phyloP scores from a whole-genome alignment of 2,113 vertebrate genomes.

The Petromus typicus region DNA sequence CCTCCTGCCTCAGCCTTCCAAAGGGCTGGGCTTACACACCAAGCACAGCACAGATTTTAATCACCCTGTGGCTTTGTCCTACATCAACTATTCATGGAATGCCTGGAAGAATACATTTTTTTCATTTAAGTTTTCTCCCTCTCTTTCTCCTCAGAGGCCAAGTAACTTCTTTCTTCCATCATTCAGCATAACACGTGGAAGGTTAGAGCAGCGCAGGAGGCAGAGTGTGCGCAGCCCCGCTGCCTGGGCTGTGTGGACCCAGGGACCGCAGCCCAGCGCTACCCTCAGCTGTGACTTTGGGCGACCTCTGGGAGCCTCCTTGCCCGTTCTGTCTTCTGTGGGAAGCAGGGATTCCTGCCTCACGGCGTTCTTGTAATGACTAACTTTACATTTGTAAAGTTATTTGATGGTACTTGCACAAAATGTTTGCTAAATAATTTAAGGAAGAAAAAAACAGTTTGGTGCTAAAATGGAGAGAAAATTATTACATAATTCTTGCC shows the following conservation, averaged over 20 bases:
- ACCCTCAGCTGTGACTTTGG: neutral
- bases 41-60: neutral
- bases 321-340: neutral
- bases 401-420: slow-evolving; percentile 1
- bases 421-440: neutral
- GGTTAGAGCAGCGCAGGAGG: neutral
- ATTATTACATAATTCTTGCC: neutral
- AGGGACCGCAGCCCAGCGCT: neutral
- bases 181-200: neutral
- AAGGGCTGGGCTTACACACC: neutral
- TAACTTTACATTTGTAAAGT: neutral
- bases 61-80: slow-evolving; percentile 6
- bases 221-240: neutral
- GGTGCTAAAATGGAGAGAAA: neutral
- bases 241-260: neutral
- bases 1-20: neutral
- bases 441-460: neutral
- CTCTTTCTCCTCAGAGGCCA: neutral
- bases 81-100: neutral
- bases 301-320: neutral
- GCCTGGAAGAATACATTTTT: slow-evolving; percentile 7
- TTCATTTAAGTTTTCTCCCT: slow-evolving; percentile 21
- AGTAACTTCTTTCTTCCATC: neutral
- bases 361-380: neutral
- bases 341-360: neutral